phyloP scores from a whole-genome alignment of 2,113 vertebrate species.

The Balaeniceps rex region DNA sequence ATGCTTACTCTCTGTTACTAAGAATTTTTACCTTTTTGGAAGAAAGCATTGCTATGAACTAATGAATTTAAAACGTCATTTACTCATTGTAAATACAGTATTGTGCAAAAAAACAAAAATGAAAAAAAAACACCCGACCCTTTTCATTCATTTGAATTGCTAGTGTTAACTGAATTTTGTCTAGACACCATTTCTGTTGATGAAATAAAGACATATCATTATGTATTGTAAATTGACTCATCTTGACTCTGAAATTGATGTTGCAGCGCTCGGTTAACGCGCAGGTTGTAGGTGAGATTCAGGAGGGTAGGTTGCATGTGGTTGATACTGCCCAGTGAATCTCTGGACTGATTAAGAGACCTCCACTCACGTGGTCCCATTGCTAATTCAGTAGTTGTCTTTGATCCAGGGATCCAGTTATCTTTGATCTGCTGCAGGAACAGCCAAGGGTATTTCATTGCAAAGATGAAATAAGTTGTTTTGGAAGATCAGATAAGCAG shows the following conservation, averaged over 20 bases:
- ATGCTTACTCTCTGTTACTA: conserved; percentile 97
- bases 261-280: background rate
- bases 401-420: background rate
- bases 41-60: conserved; percentile 89
- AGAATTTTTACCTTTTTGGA: conserved; percentile 94
- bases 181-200: conserved; percentile 99
- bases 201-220: conserved; percentile 99
- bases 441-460: background rate
- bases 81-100: conserved; percentile 98
- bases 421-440: conserved; percentile 18
- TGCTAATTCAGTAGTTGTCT: background rate
- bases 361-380: background rate
- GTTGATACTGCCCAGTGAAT: background rate
- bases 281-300: rapidly evolving
- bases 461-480: background rate
- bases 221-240: conserved; percentile 77
- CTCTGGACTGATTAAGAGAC: background rate
- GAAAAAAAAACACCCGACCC: conserved; percentile 59
- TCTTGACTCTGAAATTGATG: background rate
- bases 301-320: background rate
- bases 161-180: conserved; percentile 99
- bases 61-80: conserved; percentile 93
- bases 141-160: conserved; percentile 97
- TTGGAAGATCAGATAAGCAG: background rate
- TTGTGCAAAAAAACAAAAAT: conserved; percentile 87